Evolutionary conservation across 1,140 invertebrate species (phyloP).

Genomic region (Trissolcus basalis): DNA sequence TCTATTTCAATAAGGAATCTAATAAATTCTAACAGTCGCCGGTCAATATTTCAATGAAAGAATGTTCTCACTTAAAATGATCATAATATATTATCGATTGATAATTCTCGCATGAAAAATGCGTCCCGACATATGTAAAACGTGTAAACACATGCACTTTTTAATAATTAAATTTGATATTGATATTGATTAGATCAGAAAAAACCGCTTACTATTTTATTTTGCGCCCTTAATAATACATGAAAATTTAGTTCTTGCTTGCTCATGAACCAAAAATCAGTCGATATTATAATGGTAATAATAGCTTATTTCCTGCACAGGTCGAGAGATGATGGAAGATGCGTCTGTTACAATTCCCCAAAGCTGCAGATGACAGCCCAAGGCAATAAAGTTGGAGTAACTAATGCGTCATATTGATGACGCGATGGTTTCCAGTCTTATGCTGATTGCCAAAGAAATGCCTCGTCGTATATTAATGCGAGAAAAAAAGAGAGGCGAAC

Average conservation of each 20-base stretch:
- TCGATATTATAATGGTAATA: constrained; percentile 48
- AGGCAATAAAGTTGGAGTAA: constrained; percentile 32
- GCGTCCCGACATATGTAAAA: too few species aligned
- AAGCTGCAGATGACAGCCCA: constrained; percentile 37
- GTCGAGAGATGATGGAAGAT: constrained; percentile 42
- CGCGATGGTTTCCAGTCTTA: constrained; percentile 27
- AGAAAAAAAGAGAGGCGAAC: constrained; percentile 6
- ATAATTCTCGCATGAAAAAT: constrained; percentile 10
- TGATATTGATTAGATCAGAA: too few species aligned
- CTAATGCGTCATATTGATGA: constrained; percentile 35
- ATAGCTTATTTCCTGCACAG: constrained; percentile 30
- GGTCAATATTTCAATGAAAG: constrained; percentile 46
- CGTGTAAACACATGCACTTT: too few species aligned
- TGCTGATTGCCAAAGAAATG: constrained; percentile 22
- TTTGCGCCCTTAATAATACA: constrained; percentile 26
- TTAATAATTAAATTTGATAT: too few species aligned
- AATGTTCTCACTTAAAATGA: constrained; percentile 21
- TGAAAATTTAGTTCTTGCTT: constrained; percentile 17
- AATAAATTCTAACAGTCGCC: constrained; percentile 54
- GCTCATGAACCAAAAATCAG: constrained; percentile 29
- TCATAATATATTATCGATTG: constrained; percentile 38
- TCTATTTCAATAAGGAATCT: constrained; percentile 61
- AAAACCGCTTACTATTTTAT: constrained; percentile 14
- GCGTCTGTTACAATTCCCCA: constrained; percentile 39
- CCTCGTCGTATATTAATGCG: constrained; percentile 15